phyloP scores from a whole-genome alignment of 2,113 vertebrate genomes.

The Hemibagrus wyckioides region DNA sequence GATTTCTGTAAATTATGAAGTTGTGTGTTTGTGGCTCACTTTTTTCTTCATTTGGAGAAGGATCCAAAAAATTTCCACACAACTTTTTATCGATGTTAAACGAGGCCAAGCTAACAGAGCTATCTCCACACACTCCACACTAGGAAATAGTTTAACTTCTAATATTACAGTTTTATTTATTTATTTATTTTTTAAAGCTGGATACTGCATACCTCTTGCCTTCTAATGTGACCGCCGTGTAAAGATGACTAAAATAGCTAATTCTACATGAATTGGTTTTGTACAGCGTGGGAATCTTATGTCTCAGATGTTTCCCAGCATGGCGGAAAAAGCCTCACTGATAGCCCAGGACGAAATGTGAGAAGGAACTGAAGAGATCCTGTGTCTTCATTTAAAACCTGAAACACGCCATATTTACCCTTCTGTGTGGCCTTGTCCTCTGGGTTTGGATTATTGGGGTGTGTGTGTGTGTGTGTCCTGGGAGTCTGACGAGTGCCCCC shows the following conservation, averaged over 20 bases:
- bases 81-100: too few species aligned
- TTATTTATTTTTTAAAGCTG: too few species aligned
- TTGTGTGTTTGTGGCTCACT: too few species aligned
- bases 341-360: not conserved
- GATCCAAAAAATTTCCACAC: too few species aligned
- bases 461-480: constrained; percentile 61
- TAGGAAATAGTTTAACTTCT: too few species aligned
- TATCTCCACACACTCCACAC: too few species aligned
- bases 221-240: not conserved
- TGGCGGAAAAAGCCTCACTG: not conserved
- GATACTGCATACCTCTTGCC: too few species aligned
- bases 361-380: not conserved
- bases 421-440: constrained; percentile 65
- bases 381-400: not conserved
- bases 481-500: constrained; percentile 66
- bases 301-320: not conserved
- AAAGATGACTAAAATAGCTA: not conserved
- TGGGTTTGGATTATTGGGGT: constrained; percentile 39
- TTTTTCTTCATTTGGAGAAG: too few species aligned
- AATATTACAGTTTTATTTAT: not conserved
- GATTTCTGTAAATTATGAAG: too few species aligned
- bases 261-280: not conserved
- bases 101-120: too few species aligned
- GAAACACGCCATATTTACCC: constrained; percentile 63
- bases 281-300: not conserved